Evolutionary conservation across 2,797 vertebrate species (phyloP).

Genomic region (Thalassophryne amazonica): DNA sequence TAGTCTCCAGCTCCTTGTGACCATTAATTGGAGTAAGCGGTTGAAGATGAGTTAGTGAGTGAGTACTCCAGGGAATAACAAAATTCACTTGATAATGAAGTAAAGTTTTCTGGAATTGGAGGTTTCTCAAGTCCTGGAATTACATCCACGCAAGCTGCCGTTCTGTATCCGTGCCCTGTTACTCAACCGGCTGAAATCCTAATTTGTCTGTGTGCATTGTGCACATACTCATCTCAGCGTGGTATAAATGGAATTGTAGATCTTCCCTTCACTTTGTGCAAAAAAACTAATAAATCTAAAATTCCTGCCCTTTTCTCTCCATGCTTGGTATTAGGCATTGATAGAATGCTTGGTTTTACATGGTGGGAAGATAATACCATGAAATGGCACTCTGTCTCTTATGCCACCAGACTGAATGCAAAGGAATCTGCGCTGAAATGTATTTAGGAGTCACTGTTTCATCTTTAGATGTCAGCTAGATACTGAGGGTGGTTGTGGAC

Average conservation of each 20-base stretch:
- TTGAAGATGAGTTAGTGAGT: too few relatives aligned
- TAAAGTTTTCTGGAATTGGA: constrained; percentile 61
- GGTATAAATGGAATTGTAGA: constrained; percentile 60
- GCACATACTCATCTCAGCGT: constrained; percentile 64
- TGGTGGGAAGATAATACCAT: constrained; percentile 62
- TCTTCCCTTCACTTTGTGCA: constrained; percentile 61
- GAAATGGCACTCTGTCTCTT: constrained; percentile 60
- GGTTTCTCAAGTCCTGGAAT: constrained; percentile 35
- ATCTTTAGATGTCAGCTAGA: constrained; percentile 40
- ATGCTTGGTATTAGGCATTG: constrained; percentile 61
- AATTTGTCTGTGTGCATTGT: constrained; percentile 59
- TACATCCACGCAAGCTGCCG: constrained; percentile 5
- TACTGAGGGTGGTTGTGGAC: too few relatives aligned
- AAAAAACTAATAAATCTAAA: constrained; percentile 69
- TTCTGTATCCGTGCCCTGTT: constrained; percentile 33
- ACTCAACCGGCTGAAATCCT: constrained; percentile 50
- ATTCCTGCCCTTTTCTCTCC: constrained; percentile 51
- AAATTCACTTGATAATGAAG: constrained; percentile 73
- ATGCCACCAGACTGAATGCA: constrained; percentile 32
- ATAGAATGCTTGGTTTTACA: constrained; percentile 65
- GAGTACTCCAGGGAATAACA: constrained; percentile 71
- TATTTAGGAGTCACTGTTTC: constrained; percentile 41
- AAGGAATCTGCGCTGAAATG: constrained; percentile 43
- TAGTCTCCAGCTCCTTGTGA: too few relatives aligned
- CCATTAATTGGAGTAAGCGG: too few relatives aligned